Conservation (phyloP, 2,113 vertebrate species). For the Piliocolobus tephrosceles region DNA sequence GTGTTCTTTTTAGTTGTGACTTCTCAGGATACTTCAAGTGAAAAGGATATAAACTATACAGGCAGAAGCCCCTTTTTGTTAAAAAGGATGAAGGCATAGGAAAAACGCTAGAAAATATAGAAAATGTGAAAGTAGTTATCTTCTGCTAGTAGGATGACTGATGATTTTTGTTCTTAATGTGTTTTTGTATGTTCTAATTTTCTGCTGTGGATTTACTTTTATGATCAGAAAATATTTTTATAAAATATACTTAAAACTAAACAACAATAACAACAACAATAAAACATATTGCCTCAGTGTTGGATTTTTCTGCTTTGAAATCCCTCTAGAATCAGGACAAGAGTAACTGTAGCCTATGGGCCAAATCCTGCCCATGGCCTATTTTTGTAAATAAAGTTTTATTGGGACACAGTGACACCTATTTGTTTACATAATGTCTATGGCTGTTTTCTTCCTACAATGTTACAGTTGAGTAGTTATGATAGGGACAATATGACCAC, state of each 20-base stretch:
- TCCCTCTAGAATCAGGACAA: not conserved
- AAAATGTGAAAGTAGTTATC: not conserved
- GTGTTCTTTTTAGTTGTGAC: not conserved
- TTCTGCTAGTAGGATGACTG: not conserved
- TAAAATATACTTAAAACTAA: not conserved
- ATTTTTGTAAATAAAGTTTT: constrained; percentile 30
- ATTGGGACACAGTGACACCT: not conserved
- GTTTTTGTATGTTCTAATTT: not conserved
- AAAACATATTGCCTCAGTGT: not conserved
- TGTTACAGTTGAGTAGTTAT: not conserved
- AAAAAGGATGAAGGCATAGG: not conserved
- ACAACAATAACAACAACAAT: no score
- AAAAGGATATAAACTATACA: not conserved
- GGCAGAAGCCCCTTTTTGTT: not conserved
- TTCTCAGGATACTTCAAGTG: not conserved
- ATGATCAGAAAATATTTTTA: not conserved
- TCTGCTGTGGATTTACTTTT: not conserved
- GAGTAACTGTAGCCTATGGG: not conserved
- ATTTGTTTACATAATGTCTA: not conserved
- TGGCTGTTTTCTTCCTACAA: not conserved
- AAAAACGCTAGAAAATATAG: not conserved
- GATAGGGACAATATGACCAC: not conserved
- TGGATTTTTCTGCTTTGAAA: not conserved
- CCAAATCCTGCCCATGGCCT: not conserved
- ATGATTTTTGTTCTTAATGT: not conserved